A percentile compares a stretch with the other conserved stretches of the same genome.
Evolutionary conservation across 1,140 invertebrate genomes (phyloP).

Genomic region (Ips typographus): DNA sequence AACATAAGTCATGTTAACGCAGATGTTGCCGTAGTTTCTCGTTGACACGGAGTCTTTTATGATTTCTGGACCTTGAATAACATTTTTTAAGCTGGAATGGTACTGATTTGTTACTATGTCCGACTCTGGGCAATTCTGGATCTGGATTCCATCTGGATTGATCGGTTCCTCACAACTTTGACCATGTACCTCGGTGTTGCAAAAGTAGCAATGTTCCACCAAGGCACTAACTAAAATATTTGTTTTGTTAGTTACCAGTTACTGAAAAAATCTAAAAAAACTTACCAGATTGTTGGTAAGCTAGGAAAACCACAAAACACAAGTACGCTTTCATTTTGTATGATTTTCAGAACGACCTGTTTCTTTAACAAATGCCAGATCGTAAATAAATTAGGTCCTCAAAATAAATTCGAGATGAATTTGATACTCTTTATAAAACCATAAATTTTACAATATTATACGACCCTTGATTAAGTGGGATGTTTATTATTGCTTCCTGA

Average conservation of each 20-base stretch:
- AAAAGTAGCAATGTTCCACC: conserved; percentile 72
- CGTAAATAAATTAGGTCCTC: too few relatives aligned
- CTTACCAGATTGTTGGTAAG: too few relatives aligned
- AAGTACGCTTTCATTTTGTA: too few relatives aligned
- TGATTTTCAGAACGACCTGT: too few relatives aligned
- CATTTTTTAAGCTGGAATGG: neutral
- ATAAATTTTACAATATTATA: too few relatives aligned
- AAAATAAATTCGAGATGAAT: too few relatives aligned
- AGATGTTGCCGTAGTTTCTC: neutral
- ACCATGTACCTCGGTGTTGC: conserved; percentile 18
- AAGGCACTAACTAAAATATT: neutral
- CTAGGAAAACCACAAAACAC: too few relatives aligned
- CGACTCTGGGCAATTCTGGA: conserved; percentile 4
- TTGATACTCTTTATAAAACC: too few relatives aligned
- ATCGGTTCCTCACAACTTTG: conserved; percentile 9
- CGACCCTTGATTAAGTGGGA: too few relatives aligned
- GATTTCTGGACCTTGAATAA: neutral
- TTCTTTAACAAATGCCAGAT: too few relatives aligned
- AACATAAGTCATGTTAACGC: conserved; percentile 10
- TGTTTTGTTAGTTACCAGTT: neutral
- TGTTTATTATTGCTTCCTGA: too few relatives aligned
- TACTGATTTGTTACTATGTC: neutral
- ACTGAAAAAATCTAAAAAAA: neutral
- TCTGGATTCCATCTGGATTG: neutral
- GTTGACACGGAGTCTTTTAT: neutral